A percentile compares a stretch with the other conserved stretches of the same genome.
Evolutionary conservation across 2,888 invertebrate species (phyloP).

Genomic region (Schrankia costaestrigalis): DNA sequence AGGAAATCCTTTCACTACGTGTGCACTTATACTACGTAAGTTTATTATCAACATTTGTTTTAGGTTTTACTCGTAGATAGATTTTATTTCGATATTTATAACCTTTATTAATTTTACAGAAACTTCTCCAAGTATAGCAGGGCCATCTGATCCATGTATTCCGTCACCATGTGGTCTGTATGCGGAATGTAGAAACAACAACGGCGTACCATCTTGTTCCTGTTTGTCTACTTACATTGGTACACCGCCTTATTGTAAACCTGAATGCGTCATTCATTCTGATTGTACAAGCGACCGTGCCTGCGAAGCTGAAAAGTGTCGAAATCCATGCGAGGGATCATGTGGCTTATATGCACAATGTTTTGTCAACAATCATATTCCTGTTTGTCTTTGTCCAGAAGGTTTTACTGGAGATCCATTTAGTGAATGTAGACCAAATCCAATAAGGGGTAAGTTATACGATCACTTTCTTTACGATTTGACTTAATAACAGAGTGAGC

Average conservation of each 20-base stretch:
- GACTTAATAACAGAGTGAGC: too few relatives aligned
- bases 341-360: constrained; percentile 85
- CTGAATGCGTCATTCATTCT: constrained; percentile 83
- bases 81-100: constrained; percentile 1
- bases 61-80: background rate
- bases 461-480: too few relatives aligned
- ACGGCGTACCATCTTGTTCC: constrained; percentile 85
- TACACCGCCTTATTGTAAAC: constrained; percentile 82
- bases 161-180: constrained; percentile 88
- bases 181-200: constrained; percentile 86
- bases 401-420: constrained; percentile 87
- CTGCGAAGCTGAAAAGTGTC: constrained; percentile 85
- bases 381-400: constrained; percentile 85
- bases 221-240: constrained; percentile 84
- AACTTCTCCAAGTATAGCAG: constrained; percentile 48
- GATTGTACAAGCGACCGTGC: constrained; percentile 84
- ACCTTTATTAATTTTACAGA: constrained; percentile 37
- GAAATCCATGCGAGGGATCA: constrained; percentile 85
- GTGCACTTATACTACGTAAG: constrained; percentile 80
- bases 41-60: constrained; percentile 12
- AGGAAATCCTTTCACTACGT: constrained; percentile 85
- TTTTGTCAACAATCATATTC: constrained; percentile 85
- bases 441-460: constrained; percentile 69
- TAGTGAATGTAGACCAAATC: constrained; percentile 80
- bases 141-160: constrained; percentile 83